Percentiles rank a stretch among this genome's conserved stretches.
phyloP scores from a whole-genome alignment of 1,140 invertebrate species.

The Drosophila quadrilineata region DNA sequence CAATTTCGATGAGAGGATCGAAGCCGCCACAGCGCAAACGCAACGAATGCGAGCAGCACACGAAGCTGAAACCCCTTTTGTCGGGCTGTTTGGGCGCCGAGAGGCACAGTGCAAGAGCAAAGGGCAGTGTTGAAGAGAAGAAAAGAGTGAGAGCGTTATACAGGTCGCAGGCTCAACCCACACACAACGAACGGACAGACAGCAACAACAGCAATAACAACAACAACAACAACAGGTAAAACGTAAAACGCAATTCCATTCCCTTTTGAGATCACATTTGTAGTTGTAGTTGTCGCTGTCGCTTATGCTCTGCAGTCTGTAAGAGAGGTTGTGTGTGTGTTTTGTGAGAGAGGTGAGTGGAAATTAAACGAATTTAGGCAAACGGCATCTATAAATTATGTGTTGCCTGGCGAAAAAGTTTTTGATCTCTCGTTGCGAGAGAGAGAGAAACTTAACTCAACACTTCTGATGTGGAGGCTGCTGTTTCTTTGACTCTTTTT shows the following conservation, averaged over 20 bases:
- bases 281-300: background rate
- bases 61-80: background rate
- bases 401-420: slow-evolving; percentile 46
- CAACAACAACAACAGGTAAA: slow-evolving; percentile 46
- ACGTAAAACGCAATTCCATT: slow-evolving; percentile 17
- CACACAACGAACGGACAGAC: slow-evolving; percentile 20
- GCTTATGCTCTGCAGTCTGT: background rate
- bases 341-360: slow-evolving; percentile 40
- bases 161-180: slow-evolving; percentile 13
- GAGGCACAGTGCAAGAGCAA: background rate
- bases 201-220: too few species aligned
- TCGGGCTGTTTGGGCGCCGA: too few species aligned
- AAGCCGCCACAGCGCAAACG: slow-evolving; percentile 4
- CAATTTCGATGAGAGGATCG: slow-evolving; percentile 44
- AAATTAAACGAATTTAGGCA: slow-evolving; percentile 80
- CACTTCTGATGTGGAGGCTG: background rate
- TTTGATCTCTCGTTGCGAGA: slow-evolving; percentile 40
- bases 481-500: slow-evolving; percentile 9
- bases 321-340: background rate
- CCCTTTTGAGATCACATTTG: background rate
- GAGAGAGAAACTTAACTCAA: slow-evolving; percentile 29
- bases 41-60: background rate
- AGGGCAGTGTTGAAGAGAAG: background rate
- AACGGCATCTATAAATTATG: slow-evolving; percentile 80
- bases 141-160: background rate